These are phyloP conservation scores for Rutpela maculata DNA, from an alignment of 2,888 invertebrate genomes.

Conservation along the genomic window DNA sequence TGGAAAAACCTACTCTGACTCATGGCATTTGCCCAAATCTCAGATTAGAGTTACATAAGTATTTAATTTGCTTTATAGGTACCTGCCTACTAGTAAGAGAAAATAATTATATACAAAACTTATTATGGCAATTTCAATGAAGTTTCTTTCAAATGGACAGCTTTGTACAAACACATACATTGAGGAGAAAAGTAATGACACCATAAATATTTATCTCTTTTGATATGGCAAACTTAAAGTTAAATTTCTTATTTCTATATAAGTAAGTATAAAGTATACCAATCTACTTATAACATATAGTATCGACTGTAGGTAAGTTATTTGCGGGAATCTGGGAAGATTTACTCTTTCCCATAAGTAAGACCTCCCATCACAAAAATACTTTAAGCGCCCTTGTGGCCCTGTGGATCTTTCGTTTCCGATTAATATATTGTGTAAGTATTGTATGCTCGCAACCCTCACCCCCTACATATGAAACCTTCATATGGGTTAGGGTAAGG, in stretches of 20 bases:
- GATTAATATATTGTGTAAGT: constrained; percentile 53
- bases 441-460: constrained; percentile 50
- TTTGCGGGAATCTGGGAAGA: neutral
- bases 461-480: constrained; percentile 49
- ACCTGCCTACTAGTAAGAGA: too few relatives aligned
- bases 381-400: constrained; percentile 42
- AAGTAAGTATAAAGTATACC: neutral
- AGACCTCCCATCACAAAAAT: neutral
- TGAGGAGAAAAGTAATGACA: too few relatives aligned
- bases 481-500: constrained; percentile 49
- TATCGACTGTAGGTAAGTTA: neutral
- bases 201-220: too few relatives aligned
- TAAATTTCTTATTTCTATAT: too few relatives aligned
- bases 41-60: too few relatives aligned
- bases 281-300: neutral
- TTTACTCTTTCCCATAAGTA: constrained; percentile 2
- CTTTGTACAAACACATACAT: too few relatives aligned
- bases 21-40: neutral
- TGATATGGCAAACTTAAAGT: too few relatives aligned
- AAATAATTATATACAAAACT: too few relatives aligned
- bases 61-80: too few relatives aligned
- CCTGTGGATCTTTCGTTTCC: constrained; percentile 40
- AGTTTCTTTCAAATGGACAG: too few relatives aligned
- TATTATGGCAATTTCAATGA: too few relatives aligned
- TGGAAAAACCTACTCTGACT: neutral